Percentiles rank a stretch among this genome's conserved stretches.
phyloP scores from a whole-genome alignment of 2,113 vertebrate genomes.

The Pterocles burchelli region DNA sequence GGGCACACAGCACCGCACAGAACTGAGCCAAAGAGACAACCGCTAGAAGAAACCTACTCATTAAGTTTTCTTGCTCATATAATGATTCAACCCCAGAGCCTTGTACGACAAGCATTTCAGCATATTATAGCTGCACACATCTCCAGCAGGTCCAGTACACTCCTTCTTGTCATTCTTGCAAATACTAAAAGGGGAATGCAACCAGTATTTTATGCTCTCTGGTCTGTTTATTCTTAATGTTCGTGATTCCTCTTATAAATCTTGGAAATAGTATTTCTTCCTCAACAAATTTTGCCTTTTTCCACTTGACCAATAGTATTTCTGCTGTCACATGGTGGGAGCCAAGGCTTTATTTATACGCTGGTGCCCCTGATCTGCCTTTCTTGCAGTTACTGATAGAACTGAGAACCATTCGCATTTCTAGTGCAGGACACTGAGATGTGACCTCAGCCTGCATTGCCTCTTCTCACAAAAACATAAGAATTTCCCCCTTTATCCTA shows the following conservation, averaged over 20 bases:
- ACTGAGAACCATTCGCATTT: not conserved
- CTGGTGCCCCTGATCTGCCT: not conserved
- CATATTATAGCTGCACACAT: not conserved
- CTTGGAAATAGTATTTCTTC: slow-evolving; percentile 11
- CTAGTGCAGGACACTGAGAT: not conserved
- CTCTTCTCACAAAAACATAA: not conserved
- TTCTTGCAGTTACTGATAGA: not conserved
- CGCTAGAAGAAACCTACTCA: not conserved
- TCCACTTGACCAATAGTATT: not conserved
- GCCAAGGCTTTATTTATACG: not conserved
- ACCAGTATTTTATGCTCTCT: not conserved
- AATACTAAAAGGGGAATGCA: not conserved
- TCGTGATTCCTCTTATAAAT: not conserved
- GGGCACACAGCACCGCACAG: not conserved
- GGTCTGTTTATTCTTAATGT: slow-evolving; percentile 26
- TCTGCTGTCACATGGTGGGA: not conserved
- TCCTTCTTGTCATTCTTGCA: not conserved
- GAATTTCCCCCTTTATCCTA: not conserved
- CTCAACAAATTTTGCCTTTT: slow-evolving; percentile 37
- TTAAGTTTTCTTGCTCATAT: not conserved
- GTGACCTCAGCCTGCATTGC: not conserved
- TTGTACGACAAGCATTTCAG: not conserved
- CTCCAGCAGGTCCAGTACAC: not conserved
- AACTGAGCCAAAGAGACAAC: not conserved
- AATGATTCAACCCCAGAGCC: not conserved